Evolutionary conservation across 2,888 invertebrate genomes (phyloP).

Genomic region (Eupithecia inturbata): DNA sequence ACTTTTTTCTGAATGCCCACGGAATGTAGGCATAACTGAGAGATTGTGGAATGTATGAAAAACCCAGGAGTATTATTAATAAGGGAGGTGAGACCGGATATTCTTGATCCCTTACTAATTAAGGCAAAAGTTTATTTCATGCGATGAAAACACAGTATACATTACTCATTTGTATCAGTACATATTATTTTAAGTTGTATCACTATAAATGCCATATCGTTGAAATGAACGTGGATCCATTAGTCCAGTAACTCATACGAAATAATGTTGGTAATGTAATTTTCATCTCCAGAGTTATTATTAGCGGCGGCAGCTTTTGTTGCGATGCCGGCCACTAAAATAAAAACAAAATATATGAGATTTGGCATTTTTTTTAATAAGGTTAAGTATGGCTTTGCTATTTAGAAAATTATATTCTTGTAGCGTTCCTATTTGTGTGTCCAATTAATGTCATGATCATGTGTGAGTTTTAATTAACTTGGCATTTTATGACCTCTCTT

Average conservation of each 20-base stretch:
- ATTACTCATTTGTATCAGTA: neutral
- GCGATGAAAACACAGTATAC: neutral
- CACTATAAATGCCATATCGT: neutral
- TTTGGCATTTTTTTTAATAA: conserved; percentile 10
- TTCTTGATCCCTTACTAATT: neutral
- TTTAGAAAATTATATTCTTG: conserved; percentile 23
- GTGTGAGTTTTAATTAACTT: too few species aligned
- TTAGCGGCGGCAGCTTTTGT: conserved; percentile 33
- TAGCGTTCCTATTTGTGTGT: conserved; percentile 6
- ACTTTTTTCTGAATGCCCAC: conserved; percentile 30
- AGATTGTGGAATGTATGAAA: conserved; percentile 20
- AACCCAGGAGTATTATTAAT: neutral
- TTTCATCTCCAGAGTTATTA: conserved; percentile 39
- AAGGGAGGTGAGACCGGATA: neutral
- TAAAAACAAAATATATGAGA: conserved; percentile 21
- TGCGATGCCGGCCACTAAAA: conserved; percentile 14
- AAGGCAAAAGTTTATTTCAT: neutral
- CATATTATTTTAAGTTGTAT: neutral
- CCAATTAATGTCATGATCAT: neutral
- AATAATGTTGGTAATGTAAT: conserved; percentile 31
- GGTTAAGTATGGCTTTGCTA: conserved; percentile 5
- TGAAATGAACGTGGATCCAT: conserved; percentile 3
- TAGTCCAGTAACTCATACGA: neutral
- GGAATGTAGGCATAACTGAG: conserved; percentile 26
- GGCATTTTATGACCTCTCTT: too few species aligned